Evolutionary conservation across 2,113 vertebrate species (phyloP), one percentile per base, ranked within the genome.

Genomic region (Festucalex cinctus): DNA sequence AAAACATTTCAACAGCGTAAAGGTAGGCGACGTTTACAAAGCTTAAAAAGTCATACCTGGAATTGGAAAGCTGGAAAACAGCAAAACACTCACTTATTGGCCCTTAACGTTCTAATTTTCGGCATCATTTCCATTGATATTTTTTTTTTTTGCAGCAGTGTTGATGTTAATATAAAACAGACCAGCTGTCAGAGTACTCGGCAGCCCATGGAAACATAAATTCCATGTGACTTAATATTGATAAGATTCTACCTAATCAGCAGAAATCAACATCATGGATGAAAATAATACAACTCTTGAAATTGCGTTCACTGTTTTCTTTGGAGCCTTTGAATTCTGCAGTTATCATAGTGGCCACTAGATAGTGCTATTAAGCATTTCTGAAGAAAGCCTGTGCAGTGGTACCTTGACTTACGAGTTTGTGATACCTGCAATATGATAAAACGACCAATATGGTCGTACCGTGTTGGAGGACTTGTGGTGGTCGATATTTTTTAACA

Each of bases 11-110:
- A 59, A 75, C 41, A 72, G 68, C 73, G 76, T 84, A 68, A 74
- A 87, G 78, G 69, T 68, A 76, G 68, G 70, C 46, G 0, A 81
- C 66, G 69, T 77, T 73, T 60, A 48, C 72, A 78, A 79, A 67
- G 68, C 75, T n/a, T 71, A 66, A 51, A 84, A 43, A 63, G 14
- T 56, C 39, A 69, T 49, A 36, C 56, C 63, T 79, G 53, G 10
- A 80, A 70, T 28, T 69, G 1, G 61, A 60, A 57, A 43, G 43
- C 35, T 73, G 54, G 62, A 19, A 49, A 60, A 58, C 49, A 24
- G 44, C 19, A 66, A 24, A 69, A 13, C 32, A 8, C 19, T 22
- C 6, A 28, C 54, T 9, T 26, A 17, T 35, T 48, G 61, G 28
- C 12, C 24, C 13, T 28, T 68, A 32, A 20, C 8, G 22, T 17